Conservation (phyloP, 2,113 vertebrate genomes). For the Peromyscus californicus region DNA sequence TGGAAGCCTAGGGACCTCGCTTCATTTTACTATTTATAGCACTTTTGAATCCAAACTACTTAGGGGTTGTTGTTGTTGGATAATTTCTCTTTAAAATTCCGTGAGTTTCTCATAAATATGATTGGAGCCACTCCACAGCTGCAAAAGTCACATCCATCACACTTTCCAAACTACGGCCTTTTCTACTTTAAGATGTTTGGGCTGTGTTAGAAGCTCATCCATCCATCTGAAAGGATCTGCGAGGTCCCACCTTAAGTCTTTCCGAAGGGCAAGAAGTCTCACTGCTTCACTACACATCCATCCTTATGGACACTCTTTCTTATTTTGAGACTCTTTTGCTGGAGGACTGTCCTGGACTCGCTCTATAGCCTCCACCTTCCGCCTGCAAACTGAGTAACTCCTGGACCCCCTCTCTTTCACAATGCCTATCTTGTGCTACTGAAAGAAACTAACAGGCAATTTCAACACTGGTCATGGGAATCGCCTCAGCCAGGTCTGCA, state of each 20-base stretch:
- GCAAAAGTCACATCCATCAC: not conserved
- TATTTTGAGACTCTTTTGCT: not conserved
- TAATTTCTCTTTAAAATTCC: constrained; percentile 26
- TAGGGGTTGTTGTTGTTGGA: not conserved
- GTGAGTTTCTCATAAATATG: constrained; percentile 14
- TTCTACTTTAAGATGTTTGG: not conserved
- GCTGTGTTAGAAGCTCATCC: not conserved
- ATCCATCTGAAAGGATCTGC: not conserved
- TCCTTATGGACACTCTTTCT: constrained; percentile 12
- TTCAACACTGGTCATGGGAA: not conserved
- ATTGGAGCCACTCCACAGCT: not conserved
- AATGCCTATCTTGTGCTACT: not conserved
- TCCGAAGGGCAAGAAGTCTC: not conserved
- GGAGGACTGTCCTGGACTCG: not conserved
- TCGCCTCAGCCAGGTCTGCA: not conserved
- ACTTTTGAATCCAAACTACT: not conserved
- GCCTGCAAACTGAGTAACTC: not conserved
- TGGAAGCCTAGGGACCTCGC: not conserved
- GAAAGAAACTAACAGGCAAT: not conserved
- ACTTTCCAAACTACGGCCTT: not conserved
- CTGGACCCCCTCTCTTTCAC: not conserved
- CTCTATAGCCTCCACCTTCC: not conserved
- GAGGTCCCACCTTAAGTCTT: not conserved
- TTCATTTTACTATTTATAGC: constrained; percentile 22
- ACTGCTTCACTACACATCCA: not conserved